A percentile compares a stretch with the other conserved stretches of the same genome.
These are phyloP conservation scores for Apodemia zela DNA, from an alignment of 2,888 invertebrate genomes.

Conservation along the genomic window DNA sequence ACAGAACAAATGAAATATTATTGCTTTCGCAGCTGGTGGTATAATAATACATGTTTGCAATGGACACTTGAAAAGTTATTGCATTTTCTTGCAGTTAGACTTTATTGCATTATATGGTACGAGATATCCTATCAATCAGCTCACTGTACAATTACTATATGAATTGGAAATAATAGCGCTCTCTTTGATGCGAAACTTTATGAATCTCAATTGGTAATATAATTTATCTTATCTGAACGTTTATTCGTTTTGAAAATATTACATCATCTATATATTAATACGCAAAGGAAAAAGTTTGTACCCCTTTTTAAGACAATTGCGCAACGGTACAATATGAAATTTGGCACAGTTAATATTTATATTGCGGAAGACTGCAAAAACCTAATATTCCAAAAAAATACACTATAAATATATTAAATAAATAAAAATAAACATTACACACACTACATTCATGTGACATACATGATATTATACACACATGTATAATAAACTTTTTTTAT, in stretches of 20 bases:
- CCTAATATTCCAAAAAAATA: too few relatives aligned
- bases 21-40: slow-evolving; percentile 24
- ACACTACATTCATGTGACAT: too few relatives aligned
- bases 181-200: neutral
- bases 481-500: too few relatives aligned
- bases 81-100: neutral
- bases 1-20: slow-evolving; percentile 23
- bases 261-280: too few relatives aligned
- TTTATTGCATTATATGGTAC: neutral
- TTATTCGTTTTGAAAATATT: neutral
- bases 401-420: too few relatives aligned
- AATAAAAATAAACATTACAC: too few relatives aligned
- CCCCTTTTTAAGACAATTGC: too few relatives aligned
- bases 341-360: too few relatives aligned
- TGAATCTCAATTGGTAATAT: neutral
- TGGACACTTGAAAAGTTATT: slow-evolving; percentile 18
- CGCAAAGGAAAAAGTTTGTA: too few relatives aligned
- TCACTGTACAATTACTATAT: neutral
- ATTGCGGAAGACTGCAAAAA: too few relatives aligned
- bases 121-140: neutral
- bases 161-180: neutral
- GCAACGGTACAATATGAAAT: too few relatives aligned
- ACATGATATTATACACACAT: too few relatives aligned
- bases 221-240: neutral
- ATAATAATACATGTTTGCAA: slow-evolving; percentile 3